Conservation (phyloP, 1,140 invertebrate species). For the Thereuonema tuberculata region DNA sequence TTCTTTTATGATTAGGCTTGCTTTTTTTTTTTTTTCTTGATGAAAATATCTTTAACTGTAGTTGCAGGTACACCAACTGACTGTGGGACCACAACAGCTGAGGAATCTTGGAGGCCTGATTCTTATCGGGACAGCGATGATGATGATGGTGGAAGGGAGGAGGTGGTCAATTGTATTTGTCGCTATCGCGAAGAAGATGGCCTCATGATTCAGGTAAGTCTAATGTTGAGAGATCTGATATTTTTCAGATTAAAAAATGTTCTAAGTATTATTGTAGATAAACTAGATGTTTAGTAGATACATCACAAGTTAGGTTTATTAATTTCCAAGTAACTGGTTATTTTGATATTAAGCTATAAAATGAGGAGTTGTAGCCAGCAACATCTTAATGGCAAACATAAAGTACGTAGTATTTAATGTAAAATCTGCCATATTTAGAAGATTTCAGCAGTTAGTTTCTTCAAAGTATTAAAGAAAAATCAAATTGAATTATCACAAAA, state of each 20-base stretch:
- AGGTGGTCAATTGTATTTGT: conserved; percentile 80
- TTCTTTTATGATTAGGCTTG: not conserved
- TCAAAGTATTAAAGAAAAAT: too few species aligned
- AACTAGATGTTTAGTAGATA: not conserved
- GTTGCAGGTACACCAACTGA: not conserved
- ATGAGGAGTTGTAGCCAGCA: too few species aligned
- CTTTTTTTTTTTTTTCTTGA: not conserved
- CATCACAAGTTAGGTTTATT: too few species aligned
- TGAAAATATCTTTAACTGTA: not conserved
- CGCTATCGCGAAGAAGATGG: conserved; percentile 73
- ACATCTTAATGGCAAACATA: too few species aligned
- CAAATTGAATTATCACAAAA: too few species aligned
- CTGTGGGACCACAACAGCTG: not conserved
- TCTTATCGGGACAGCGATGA: not conserved
- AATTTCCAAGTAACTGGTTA: too few species aligned
- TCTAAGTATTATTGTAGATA: conserved; percentile 2
- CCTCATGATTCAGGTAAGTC: conserved; percentile 69
- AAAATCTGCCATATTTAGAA: too few species aligned
- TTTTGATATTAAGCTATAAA: too few species aligned
- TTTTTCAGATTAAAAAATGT: too few species aligned
- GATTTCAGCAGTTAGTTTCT: too few species aligned
- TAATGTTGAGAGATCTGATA: too few species aligned
- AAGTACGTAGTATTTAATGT: too few species aligned
- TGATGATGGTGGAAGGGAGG: conserved; percentile 30
- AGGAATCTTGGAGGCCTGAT: not conserved